Evolutionary conservation across 2,113 vertebrate species (phyloP).

Genomic region (Brachypteracias leptosomus): DNA sequence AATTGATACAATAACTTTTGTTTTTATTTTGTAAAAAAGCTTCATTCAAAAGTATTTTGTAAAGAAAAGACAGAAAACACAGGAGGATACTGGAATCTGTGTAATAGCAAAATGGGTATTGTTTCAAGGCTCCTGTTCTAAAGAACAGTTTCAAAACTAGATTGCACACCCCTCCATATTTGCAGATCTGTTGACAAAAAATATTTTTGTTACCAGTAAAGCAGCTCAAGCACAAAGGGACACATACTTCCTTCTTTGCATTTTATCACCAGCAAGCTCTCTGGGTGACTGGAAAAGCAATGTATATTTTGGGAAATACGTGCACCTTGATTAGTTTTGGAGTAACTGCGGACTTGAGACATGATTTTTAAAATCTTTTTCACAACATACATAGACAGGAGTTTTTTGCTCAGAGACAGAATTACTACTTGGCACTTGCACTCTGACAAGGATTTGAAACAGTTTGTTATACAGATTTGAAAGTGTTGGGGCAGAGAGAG

Average conservation of each 20-base stretch:
- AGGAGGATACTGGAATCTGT: neutral
- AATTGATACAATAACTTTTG: neutral
- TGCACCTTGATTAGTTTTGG: neutral
- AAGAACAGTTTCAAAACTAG: neutral
- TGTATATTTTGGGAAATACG: neutral
- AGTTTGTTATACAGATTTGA: neutral
- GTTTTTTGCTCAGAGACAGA: neutral
- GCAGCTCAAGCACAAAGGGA: neutral
- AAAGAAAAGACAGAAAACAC: neutral
- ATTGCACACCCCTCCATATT: neutral
- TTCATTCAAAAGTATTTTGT: neutral
- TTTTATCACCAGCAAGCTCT: neutral
- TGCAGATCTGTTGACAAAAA: neutral
- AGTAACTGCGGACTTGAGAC: neutral
- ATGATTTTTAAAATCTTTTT: neutral
- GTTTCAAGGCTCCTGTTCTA: neutral
- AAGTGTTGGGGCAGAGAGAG: neutral
- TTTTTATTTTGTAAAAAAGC: neutral
- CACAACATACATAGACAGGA: neutral
- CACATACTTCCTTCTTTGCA: neutral
- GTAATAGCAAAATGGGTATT: neutral
- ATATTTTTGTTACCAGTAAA: neutral
- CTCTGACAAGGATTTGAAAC: neutral
- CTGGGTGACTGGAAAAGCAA: neutral
- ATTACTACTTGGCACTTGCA: rapidly evolving